Conservation (phyloP, 35 echinoderm and acorn worm genomes). For the Lytechinus variegatus region DNA sequence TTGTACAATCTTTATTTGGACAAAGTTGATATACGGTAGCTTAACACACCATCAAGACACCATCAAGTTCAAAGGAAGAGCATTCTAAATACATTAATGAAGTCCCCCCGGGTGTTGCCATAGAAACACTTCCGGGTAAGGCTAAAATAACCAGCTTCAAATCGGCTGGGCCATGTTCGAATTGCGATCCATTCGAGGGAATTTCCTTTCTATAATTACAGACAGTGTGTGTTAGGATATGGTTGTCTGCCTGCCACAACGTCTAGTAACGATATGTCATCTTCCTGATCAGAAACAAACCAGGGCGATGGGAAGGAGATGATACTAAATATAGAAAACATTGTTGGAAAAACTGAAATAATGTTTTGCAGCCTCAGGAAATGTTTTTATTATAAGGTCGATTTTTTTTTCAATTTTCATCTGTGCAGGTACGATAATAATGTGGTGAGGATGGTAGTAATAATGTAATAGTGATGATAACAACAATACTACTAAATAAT, state of each 20-base stretch:
- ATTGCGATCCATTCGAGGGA: neutral
- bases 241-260: neutral
- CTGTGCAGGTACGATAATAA: no score
- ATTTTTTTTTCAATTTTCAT: no score
- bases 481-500: no score
- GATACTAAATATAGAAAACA: neutral
- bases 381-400: no score
- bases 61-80: neutral
- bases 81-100: conserved; percentile 5
- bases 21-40: neutral
- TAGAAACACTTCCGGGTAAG: neutral
- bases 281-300: neutral
- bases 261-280: conserved; percentile 4
- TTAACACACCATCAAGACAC: neutral
- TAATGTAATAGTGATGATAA: no score
- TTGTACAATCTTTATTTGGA: neutral
- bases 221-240: neutral
- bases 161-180: neutral
- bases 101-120: neutral
- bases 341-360: neutral
- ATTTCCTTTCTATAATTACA: neutral
- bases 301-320: neutral
- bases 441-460: no score
- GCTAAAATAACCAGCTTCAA: neutral
- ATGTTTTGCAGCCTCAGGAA: neutral